Evolutionary conservation across 2,797 vertebrate species (phyloP).

Genomic region (Podarcis siculus): DNA sequence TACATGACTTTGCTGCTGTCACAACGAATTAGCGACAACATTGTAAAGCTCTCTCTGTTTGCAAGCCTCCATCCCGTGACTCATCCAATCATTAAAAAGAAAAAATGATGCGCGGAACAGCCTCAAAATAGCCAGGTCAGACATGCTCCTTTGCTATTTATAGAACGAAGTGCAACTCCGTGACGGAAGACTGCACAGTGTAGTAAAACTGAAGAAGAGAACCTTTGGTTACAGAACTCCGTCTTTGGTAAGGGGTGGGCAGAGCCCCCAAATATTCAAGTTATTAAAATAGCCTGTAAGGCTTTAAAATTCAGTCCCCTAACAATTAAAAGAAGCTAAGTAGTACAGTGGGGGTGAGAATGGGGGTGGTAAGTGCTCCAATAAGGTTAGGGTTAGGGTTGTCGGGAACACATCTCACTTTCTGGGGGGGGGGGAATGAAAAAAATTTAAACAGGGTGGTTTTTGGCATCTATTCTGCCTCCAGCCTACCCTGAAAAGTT

Average conservation of each 20-base stretch:
- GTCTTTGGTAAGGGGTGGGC: not conserved
- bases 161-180: not conserved
- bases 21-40: slow-evolving; percentile 59
- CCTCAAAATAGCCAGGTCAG: not conserved
- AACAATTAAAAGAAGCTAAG: not conserved
- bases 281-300: not conserved
- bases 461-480: not conserved
- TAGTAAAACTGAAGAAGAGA: not conserved
- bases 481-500: no score
- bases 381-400: no score
- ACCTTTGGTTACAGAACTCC: not conserved
- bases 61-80: slow-evolving; percentile 29
- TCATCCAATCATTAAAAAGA: not conserved
- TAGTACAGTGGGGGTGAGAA: not conserved
- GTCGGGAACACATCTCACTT: no score
- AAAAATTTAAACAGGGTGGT: not conserved
- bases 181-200: not conserved
- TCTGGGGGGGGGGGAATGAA: no score
- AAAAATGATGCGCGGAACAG: not conserved
- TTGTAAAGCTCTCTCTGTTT: slow-evolving; percentile 35
- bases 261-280: not conserved
- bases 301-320: not conserved
- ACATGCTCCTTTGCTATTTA: not conserved
- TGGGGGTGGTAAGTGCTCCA: not conserved
- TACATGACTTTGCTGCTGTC: slow-evolving; percentile 64